Conservation (phyloP, 2,888 invertebrate species). For the Xylota sylvarum region DNA sequence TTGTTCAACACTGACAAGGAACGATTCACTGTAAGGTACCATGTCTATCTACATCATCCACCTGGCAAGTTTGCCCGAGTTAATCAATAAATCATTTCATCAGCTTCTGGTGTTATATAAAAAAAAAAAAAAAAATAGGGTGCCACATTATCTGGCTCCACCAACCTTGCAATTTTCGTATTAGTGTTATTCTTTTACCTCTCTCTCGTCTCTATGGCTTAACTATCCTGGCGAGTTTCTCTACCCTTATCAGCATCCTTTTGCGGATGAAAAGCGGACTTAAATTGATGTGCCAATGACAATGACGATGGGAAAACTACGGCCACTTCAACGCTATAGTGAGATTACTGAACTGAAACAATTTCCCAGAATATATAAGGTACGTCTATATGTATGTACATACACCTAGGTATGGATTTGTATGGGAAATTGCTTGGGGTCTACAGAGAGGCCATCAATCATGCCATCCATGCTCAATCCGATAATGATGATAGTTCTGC, state of each 20-base stretch:
- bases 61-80: not conserved
- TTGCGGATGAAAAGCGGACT: not conserved
- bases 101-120: too few relatives aligned
- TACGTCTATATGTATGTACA: not conserved
- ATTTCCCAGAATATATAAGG: not conserved
- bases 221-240: not conserved
- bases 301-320: not conserved
- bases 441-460: slow-evolving; percentile 18
- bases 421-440: not conserved
- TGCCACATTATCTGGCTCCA: too few relatives aligned
- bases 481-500: slow-evolving; percentile 24
- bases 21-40: too few relatives aligned
- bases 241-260: not conserved
- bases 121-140: too few relatives aligned
- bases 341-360: not conserved
- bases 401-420: not conserved
- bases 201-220: not conserved
- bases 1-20: too few relatives aligned
- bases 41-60: too few relatives aligned
- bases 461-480: not conserved
- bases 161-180: too few relatives aligned
- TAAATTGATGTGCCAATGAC: slow-evolving; percentile 10
- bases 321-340: not conserved
- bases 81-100: too few relatives aligned
- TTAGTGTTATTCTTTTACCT: too few relatives aligned